Base-by-base conservation (phyloP, 2,797 vertebrate genomes). In the Microhierax caerulescens region DNA sequence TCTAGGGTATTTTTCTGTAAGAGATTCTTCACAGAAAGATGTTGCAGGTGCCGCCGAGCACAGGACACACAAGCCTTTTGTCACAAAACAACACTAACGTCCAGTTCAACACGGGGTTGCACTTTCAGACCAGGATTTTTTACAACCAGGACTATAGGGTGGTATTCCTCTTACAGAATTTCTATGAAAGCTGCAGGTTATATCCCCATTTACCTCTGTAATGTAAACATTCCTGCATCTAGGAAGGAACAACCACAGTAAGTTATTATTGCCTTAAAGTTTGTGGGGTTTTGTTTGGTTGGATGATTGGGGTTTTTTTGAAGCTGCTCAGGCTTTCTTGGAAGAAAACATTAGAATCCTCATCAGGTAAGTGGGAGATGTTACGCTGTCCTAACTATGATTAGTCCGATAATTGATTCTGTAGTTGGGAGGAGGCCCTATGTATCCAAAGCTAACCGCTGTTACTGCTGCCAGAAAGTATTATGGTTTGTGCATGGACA, bases 101-200 rank as follows among this genome's bases (percentile, higher is more conserved):
- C 43, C 23, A 53, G 48, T 43, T 53, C n/a, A 67, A 3, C 7
- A 10, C 13, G 17, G 43, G 13, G 7, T 20, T 85, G 59, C 65
- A 51, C 27, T 79, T 76, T 54, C 30, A 77, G 64, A 10, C 43
- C n/a, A n/a, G n/a, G n/a, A n/a, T n/a, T n/a, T 87, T 90, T 90
- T 86, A 39, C 32, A 70, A 5, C 39, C 18, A 24, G 54, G 54
- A 57, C 57, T 28, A 12, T 15, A 48, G 41, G 27, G 24, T 72
- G 4, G 0, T 51, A 6, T 34, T 85, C 28, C 32, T 77, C n/a
- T 80, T 59, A 27, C 0, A 24, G 11, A 21, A 30, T 15, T 23
- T 65, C 11, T 63, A 0, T 3, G 7, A 68, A 68, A 93, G 13
- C 79, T 88, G 53, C 8, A 23, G 30, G 48, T 32, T 75, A 1